phyloP scores from a whole-genome alignment of 2,888 invertebrate species.

The Protula sp. region DNA sequence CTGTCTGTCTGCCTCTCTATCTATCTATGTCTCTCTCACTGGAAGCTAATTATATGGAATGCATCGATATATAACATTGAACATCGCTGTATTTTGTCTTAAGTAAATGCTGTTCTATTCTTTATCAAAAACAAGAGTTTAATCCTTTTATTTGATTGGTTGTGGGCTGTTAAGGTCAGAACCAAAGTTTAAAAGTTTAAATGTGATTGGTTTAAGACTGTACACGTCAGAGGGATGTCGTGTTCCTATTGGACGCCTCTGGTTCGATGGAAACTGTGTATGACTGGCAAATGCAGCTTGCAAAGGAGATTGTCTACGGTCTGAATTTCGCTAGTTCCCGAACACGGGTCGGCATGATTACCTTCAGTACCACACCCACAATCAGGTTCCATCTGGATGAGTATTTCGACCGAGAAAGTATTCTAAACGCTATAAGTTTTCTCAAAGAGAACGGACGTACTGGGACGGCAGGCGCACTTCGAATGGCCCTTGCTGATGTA shows the following conservation, averaged over 20 bases:
- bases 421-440: slow-evolving; percentile 41
- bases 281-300: slow-evolving; percentile 13
- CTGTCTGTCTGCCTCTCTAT: too few relatives aligned
- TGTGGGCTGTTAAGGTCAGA: too few relatives aligned
- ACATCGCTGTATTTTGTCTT: too few relatives aligned
- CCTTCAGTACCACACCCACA: slow-evolving; percentile 31
- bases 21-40: too few relatives aligned
- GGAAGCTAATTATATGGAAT: too few relatives aligned
- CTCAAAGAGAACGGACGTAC: slow-evolving; percentile 26
- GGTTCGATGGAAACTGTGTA: slow-evolving; percentile 20
- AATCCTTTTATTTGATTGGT: too few relatives aligned
- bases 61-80: too few relatives aligned
- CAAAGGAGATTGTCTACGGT: slow-evolving; percentile 12
- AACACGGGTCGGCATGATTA: slow-evolving; percentile 31
- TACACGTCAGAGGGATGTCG: slow-evolving; percentile 12
- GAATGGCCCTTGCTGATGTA: slow-evolving; percentile 7
- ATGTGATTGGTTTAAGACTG: too few relatives aligned
- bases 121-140: too few relatives aligned
- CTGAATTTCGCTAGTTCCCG: slow-evolving; percentile 23
- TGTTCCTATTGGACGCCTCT: slow-evolving; percentile 23
- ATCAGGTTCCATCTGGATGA: slow-evolving; percentile 38
- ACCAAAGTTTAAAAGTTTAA: too few relatives aligned
- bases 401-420: slow-evolving; percentile 28
- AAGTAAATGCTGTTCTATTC: too few relatives aligned
- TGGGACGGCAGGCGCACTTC: slow-evolving; percentile 38